Base-by-base conservation (phyloP, 1,140 invertebrate species). In the Galendromus occidentalis region DNA sequence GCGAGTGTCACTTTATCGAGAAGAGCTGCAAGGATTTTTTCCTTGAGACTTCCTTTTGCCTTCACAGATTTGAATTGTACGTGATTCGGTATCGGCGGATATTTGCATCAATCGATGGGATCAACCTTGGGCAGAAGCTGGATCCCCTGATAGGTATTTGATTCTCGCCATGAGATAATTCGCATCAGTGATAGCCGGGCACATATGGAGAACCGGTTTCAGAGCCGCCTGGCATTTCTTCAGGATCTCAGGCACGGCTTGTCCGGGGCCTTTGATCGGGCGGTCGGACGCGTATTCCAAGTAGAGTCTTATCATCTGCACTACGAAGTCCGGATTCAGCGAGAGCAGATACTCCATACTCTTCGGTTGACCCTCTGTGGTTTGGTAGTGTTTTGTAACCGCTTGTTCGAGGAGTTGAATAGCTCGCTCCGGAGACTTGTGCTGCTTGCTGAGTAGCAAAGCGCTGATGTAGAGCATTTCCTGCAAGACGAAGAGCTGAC, bases 241-340 rank as follows among this genome's bases (percentile, higher is more conserved):
- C 55, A 80, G 69, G 18, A 75, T 71, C 39, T 73, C 70, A 68
- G 75, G 74, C 9, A 72, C 65, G 66, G 71, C 71, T 77, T 82
- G 74, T 76, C 79, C 76, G 73, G 77, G 44, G 41, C 68, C 20
- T 25, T 59, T 72, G 20, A 75, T 69, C 29, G 76, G 78, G 75
- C 78, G 74, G 69, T 82, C 79, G 1, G 87, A 85, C 41, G 83
- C 81, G 77, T 86, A 84, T 66, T 83, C 76, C 7, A 91, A 77
- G 71, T 87, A 85, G 71, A 88, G 84, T 69, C 84, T 81, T 7
- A 85, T 83, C 7, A 94, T 79, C 68, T 88, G 82, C 9, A 91
- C 73, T 25, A 92, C 77, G 69, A 95, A 86, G 75, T 91, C 86
- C 1, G 90, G 86, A 78, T 96, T 86, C 28, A 97, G 76, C 41